Base-by-base conservation (phyloP, 2,797 vertebrate species). In the Diglossa cyanea region DNA sequence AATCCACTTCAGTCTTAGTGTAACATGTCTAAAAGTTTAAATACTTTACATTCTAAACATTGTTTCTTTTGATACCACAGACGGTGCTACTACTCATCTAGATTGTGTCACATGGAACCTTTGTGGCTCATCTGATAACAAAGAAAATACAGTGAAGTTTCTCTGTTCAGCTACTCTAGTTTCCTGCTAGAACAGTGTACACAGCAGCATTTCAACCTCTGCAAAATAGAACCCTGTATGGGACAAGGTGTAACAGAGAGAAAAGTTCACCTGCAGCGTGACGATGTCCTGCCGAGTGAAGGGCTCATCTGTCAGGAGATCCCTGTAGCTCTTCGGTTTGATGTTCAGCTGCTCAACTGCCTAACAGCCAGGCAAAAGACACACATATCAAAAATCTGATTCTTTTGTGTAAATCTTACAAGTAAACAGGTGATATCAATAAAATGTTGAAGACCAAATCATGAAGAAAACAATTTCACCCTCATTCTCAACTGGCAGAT, bases 281-380 rank as follows among this genome's bases (percentile, higher is more conserved):
- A 99, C 98, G 24, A 99, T 98, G 95, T 99, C 99, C 86, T 99
- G 98, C 31, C 99, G 98, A 74, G 98, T 98, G 88, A 99, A 99
- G 37, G 98, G 97, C 66, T 99, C 99, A 4, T 99, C 99, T 0
- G 98, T 99, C 95, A 99, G 96, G 61, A 99, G 98, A 94, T 99
- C 99, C 97, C 98, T 99, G 94, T 98, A 99, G 95, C 92, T 98
- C 97, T 99, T 99, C 33, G 99, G 98, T 96, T 99, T 99, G 94
- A 99, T 98, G 94, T 99, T 99, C 78, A 99, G 98, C 95, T 99
- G 99, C 79, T 99, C 99, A 37, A 99, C 98, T 9, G 99, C 99
- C 99, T 99, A 55, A 80, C 1, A 73, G 71, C 33, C 90, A 94
- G 40, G 28, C 42, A 40, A 65, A 81, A 82, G 24, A 62, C 17